Evolutionary conservation across 1,140 invertebrate species (phyloP), one percentile per base, ranked within the genome.

Genomic region (Drosophila truncata): DNA sequence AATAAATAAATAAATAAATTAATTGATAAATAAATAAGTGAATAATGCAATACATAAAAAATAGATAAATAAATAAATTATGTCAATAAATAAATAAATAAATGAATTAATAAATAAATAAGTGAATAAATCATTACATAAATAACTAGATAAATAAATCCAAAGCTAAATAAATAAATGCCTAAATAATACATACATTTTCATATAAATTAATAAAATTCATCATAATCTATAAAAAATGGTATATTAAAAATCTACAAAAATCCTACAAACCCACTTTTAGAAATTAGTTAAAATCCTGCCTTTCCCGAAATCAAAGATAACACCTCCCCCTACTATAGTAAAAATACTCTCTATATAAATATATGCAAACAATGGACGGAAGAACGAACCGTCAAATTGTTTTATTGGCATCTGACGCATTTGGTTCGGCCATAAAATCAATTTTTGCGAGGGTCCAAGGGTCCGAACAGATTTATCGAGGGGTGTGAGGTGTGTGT

Each of bases 341-440:
- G 27, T 11, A 14, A 35, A 33, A 33, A 10, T 35, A 16, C 14
- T 54, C 50, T 5, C 0, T 14, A 54, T 35, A 35, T 23, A 23
- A 23, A 54, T 25, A 25, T 37, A 37, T 37, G 9, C 52, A 55
- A 78, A 88, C 85, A 80, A 88, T 71, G 61, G 70, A 58, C 20
- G 18, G 16, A 61, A 14, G 47, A 88, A 87, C 63, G 67, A 78
- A 54, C 64, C 70, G 50, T 64, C 85, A 90, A 88, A 88, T 88
- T 83, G 85, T 90, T 88, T 90, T 88, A 88, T 88, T 88, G 84
- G 64, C 80, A 90, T 82, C 66, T 79, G 78, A 66, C 67, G 85
- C 84, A 88, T 88, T 77, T 66, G 64, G 46, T 54, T 33, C 57
- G 84, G 84, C 84, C 65, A 88, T 87, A 87, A 87, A 87, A 87